A percentile compares a stretch with the other conserved stretches of the same genome.
Conservation (phyloP, 2,888 invertebrate species). For the Plusia festucae region DNA sequence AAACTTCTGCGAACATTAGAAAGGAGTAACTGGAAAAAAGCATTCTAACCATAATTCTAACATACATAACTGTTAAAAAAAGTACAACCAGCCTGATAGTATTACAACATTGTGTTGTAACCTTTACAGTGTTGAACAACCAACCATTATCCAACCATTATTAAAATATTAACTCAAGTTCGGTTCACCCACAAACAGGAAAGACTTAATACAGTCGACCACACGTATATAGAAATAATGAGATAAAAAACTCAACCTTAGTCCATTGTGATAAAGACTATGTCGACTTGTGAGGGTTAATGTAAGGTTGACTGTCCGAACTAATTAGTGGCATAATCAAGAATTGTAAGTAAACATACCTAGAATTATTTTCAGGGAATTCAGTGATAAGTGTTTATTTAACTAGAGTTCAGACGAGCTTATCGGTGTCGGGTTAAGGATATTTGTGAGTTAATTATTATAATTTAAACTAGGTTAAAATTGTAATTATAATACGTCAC, state of each 20-base stretch:
- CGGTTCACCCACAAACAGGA: conserved; percentile 41
- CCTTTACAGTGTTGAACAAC: not conserved
- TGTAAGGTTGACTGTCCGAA: not conserved
- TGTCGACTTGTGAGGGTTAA: not conserved
- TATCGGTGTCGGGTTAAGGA: not conserved
- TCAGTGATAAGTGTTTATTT: conserved; percentile 27
- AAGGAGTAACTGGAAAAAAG: not conserved
- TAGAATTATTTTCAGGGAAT: conserved; percentile 40
- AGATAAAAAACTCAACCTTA: not conserved
- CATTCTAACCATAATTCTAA: not conserved
- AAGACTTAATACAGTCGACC: conserved; percentile 15
- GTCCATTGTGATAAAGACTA: not conserved
- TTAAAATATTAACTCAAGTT: conserved; percentile 31
- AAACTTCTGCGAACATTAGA: not conserved
- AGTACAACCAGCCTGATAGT: not conserved
- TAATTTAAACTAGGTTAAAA: not conserved
- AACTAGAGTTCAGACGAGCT: not conserved
- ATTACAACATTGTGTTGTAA: conserved; percentile 1
- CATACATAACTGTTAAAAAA: not conserved
- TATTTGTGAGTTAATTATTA: not conserved
- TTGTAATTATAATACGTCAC: not conserved
- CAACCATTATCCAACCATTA: conserved; percentile 12
- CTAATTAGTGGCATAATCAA: conserved; percentile 39
- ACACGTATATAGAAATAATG: not conserved
- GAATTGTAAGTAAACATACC: conserved; percentile 24